phyloP scores from a whole-genome alignment of 2,797 vertebrate species.

The Varecia variegata region DNA sequence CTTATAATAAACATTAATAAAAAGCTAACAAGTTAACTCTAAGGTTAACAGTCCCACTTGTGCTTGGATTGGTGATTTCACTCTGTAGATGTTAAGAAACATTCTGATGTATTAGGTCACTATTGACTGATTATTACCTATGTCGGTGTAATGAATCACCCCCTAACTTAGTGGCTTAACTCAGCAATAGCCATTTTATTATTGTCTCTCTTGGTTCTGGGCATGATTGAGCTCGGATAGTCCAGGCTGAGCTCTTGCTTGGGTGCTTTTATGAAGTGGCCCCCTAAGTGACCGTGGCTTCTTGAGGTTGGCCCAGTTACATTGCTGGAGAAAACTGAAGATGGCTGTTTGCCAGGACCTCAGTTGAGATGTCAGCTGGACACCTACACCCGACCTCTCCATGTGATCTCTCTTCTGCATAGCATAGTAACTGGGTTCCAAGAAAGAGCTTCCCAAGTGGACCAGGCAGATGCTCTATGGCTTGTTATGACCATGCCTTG shows the following conservation, averaged over 20 bases:
- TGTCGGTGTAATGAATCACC: not conserved
- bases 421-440: not conserved
- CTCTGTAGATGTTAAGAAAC: not conserved
- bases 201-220: not conserved
- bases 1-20: not conserved
- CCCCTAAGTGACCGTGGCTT: not conserved
- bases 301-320: not conserved
- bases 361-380: not conserved
- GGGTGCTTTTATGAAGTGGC: not conserved
- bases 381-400: not conserved
- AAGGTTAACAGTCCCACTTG: not conserved
- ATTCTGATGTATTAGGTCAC: not conserved
- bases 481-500: not conserved
- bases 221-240: not conserved
- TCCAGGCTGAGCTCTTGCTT: too few species aligned
- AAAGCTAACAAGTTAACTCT: not conserved
- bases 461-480: not conserved
- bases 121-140: not conserved
- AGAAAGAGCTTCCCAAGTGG: not conserved
- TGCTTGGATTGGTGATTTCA: not conserved
- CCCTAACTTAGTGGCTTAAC: not conserved
- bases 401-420: not conserved
- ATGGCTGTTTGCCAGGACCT: not conserved
- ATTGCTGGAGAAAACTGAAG: not conserved
- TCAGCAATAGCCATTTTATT: not conserved